Evolutionary conservation across 2,888 invertebrate genomes (phyloP), one percentile per base, ranked within the genome.

Genomic region (Creontiades dilutus): DNA sequence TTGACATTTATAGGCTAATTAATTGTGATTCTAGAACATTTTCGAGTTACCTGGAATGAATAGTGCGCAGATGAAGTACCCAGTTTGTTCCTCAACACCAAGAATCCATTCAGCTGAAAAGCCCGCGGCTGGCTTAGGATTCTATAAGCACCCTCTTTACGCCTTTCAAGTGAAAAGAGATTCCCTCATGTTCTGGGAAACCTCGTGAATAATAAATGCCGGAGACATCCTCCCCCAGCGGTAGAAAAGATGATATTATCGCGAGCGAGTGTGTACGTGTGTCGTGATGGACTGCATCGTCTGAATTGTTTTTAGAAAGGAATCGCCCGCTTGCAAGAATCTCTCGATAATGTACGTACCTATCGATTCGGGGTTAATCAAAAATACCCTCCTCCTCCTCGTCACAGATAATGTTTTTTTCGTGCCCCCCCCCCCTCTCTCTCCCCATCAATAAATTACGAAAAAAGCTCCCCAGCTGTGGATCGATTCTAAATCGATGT

Each of bases 401-500:
- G 28, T n/a, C n/a, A 19, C 28, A 28, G 37, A 55, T 16, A 82
- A 16, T 12, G 57, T 48, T 86, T 47, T 37, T 28, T 52, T 61
- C 85, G 37, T 61, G 16, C 28, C 55, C 23, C 37, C 37, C 2
- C 7, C 37, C 37, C 37, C 37, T 37, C 37, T 37, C 37, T 37
- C 37, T 5, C 19, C 55, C 55, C 82, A 82, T 48, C 68, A 68
- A 68, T 68, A 68, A 68, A 19, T 85, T 13, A 78, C 37, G 5
- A 19, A 78, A 47, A 19, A 47, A 37, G 23, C 82, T 52, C 52
- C 48, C 55, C 16, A 11, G 52, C 27, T 23, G 19, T n/a, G 85
- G 86, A 75, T 86, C 86, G 86, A 86, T 86, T 75, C 75, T n/a
- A 86, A 75, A 86, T 86, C 86, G 86, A 86, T 86, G 23, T 47